Evolutionary conservation across 2,888 invertebrate species (phyloP).

Genomic region (Megalurothrips usitatus): DNA sequence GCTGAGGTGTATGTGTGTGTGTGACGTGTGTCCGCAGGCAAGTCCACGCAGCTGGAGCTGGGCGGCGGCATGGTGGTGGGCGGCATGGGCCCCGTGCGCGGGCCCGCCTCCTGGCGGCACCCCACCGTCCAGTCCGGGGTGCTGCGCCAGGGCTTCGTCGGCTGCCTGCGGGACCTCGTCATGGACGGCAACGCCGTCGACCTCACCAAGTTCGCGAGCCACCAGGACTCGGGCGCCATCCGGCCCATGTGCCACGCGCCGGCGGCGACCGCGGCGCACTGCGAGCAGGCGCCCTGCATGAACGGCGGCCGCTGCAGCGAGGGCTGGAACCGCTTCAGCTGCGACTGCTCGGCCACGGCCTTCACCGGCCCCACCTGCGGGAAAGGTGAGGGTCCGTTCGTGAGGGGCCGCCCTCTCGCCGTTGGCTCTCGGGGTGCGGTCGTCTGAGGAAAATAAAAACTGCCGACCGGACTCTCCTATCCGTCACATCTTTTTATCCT

Average conservation of each 20-base stretch:
- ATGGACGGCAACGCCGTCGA: constrained; percentile 85
- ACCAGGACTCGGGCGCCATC: constrained; percentile 86
- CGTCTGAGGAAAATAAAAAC: background rate
- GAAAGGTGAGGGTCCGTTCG: constrained; percentile 53
- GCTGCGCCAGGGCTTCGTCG: constrained; percentile 85
- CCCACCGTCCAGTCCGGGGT: constrained; percentile 87
- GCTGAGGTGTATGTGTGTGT: too few species aligned
- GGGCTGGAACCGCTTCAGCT: constrained; percentile 92
- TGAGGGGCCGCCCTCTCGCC: background rate
- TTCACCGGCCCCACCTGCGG: constrained; percentile 90
- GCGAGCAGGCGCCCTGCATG: constrained; percentile 80
- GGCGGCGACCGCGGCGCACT: constrained; percentile 57
- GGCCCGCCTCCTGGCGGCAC: constrained; percentile 71
- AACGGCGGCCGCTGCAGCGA: constrained; percentile 84
- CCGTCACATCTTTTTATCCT: too few species aligned
- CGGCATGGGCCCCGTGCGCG: constrained; percentile 71
- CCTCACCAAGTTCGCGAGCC: constrained; percentile 79
- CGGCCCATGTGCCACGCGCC: constrained; percentile 82
- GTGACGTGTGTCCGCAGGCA: constrained; percentile 54
- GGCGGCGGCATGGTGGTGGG: constrained; percentile 87
- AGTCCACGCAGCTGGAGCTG: constrained; percentile 80
- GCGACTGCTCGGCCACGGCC: constrained; percentile 85
- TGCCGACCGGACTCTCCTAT: too few species aligned
- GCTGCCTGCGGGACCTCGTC: constrained; percentile 84
- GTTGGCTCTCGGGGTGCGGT: too few species aligned